Evolutionary conservation across 2,797 vertebrate genomes (phyloP).

Genomic region (Cephalopachus bancanus): DNA sequence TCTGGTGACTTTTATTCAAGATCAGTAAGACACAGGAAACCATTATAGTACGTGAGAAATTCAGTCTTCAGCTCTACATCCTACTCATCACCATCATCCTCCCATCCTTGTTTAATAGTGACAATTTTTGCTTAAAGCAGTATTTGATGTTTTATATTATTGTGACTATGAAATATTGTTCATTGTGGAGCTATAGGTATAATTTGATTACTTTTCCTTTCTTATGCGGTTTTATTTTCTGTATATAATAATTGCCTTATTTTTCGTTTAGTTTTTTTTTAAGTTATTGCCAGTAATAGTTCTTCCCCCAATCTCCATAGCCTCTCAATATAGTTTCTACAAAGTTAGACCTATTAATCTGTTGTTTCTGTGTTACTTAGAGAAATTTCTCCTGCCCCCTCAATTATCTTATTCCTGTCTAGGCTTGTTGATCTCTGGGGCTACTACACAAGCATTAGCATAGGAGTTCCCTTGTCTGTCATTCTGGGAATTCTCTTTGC

Average conservation of each 20-base stretch:
- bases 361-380: background rate
- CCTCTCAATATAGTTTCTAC: background rate
- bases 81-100: background rate
- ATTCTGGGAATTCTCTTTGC: background rate
- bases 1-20: slow-evolving; percentile 38
- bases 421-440: background rate
- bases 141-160: slow-evolving; percentile 28
- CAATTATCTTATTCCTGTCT: background rate
- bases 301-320: background rate
- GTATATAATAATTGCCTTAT: slow-evolving; percentile 14
- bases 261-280: slow-evolving; percentile 59
- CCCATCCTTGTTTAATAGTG: background rate
- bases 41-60: background rate
- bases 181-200: background rate
- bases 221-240: background rate
- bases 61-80: background rate
- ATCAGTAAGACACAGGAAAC: slow-evolving; percentile 33
- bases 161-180: background rate
- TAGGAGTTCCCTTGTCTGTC: background rate
- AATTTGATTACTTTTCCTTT: slow-evolving; percentile 45
- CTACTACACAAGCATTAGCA: background rate
- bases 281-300: background rate
- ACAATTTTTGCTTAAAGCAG: slow-evolving; percentile 34
- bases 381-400: background rate
- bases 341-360: slow-evolving; percentile 35